Percentiles rank a stretch among this genome's conserved stretches.
phyloP scores from a whole-genome alignment of 1,140 invertebrate species.

The Drosophila repleta region DNA sequence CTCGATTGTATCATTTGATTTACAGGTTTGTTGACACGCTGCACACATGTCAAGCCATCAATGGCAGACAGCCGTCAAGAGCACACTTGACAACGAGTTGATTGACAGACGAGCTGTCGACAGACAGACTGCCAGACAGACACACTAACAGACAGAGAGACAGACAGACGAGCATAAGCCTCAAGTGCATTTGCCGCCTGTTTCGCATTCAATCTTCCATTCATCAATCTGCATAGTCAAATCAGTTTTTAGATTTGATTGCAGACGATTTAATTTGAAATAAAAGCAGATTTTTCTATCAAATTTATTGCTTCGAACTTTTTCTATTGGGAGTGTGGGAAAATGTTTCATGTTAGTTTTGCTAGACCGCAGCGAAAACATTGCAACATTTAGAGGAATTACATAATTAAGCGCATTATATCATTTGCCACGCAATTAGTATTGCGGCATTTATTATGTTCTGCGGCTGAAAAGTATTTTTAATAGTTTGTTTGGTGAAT shows the following conservation, averaged over 20 bases:
- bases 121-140: not conserved
- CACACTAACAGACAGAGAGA: too few relatives aligned
- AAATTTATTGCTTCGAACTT: too few relatives aligned
- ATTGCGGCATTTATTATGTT: not conserved
- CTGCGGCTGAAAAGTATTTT: not conserved
- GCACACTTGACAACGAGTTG: constrained; percentile 13
- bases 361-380: not conserved
- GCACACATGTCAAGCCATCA: constrained; percentile 5
- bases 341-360: not conserved
- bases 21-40: constrained; percentile 14
- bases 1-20: constrained; percentile 9
- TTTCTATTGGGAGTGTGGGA: too few relatives aligned
- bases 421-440: not conserved
- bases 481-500: constrained; percentile 1
- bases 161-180: not conserved
- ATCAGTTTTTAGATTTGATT: constrained; percentile 12
- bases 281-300: too few relatives aligned
- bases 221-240: constrained; percentile 6
- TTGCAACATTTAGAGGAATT: not conserved
- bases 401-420: not conserved
- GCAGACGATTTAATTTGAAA: too few relatives aligned
- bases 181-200: constrained; percentile 1
- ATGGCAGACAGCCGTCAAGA: constrained; percentile 13
- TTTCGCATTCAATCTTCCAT: constrained; percentile 7
- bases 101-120: constrained; percentile 16